Percentiles rank a stretch among this genome's conserved stretches.
Evolutionary conservation across 2,888 invertebrate species (phyloP).

Genomic region (Sinhomidia bicolor): DNA sequence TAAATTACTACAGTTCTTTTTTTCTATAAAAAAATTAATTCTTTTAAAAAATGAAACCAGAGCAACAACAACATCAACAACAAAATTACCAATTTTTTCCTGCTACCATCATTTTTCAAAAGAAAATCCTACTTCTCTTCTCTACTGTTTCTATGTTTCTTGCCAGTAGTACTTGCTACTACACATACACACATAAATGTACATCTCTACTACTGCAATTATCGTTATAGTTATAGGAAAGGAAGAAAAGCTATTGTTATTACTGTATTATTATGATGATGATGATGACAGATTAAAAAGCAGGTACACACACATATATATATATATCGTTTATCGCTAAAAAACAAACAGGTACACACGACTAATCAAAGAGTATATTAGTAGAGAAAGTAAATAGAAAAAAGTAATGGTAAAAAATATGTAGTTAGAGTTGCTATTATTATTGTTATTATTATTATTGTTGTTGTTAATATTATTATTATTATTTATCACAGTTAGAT

Average conservation of each 20-base stretch:
- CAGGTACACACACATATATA: not conserved
- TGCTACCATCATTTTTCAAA: constrained; percentile 26
- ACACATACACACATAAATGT: too few species aligned
- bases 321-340: constrained; percentile 2
- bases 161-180: constrained; percentile 32
- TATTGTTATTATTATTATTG: not conserved
- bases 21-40: not conserved
- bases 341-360: not conserved
- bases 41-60: constrained; percentile 7
- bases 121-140: constrained; percentile 35
- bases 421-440: constrained; percentile 12
- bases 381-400: too few species aligned
- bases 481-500: too few species aligned
- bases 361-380: not conserved
- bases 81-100: not conserved
- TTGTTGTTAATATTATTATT: too few species aligned
- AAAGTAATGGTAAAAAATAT: not conserved
- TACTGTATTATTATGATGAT: not conserved
- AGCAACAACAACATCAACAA: constrained; percentile 13
- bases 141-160: constrained; percentile 13
- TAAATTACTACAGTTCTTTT: not conserved
- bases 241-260: too few species aligned
- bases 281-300: not conserved
- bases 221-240: too few species aligned
- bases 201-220: not conserved